Evolutionary conservation across 2,888 invertebrate genomes (phyloP), one percentile per base, ranked within the genome.

Genomic region (Drosophila maculinotata): DNA sequence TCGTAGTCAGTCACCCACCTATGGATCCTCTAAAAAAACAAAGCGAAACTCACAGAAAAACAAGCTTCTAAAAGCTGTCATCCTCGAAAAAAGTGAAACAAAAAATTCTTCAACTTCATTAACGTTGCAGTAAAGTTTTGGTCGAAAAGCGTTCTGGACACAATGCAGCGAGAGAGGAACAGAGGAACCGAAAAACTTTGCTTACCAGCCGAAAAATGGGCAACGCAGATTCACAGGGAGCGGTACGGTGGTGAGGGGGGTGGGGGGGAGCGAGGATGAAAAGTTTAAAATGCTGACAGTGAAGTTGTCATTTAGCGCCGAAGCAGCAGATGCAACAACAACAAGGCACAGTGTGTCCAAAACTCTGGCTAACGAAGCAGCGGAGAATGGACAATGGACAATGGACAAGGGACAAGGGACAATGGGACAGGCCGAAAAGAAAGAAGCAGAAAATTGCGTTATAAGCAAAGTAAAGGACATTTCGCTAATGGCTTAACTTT

Each of bases 401-500:
- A n/a, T n/a, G n/a, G n/a, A n/a, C n/a, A n/a, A n/a, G n/a, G 76
- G 26, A 20, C 42, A 44, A 7, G 2, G 30, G 84, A 79, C 76
- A 77, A 77, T 79, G 2, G 77, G 75, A 69, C 69, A 57, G 68
- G 49, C 44, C 41, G 58, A 68, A 44, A 44, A 58, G 45, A 62
- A 76, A 81, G 72, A 56, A 72, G 69, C 83, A 47, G 78, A 70
- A 83, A 82, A 82, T 82, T 82, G 86, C 80, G 78, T 82, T 82
- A 82, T 80, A 80, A 85, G 86, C 83, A 80, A 80, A 86, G 80
- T 78, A 83, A 82, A 78, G 84, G 82, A 82, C 82, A 82, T 82
- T 80, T 83, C 82, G 80, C 84, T 82, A 82, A 82, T 82, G 82
- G 82, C 86, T 82, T 82, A 80, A 86, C 82, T 82, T 82, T 86